These are phyloP conservation scores for Drosophila falleni DNA, from an alignment of 2,888 invertebrate species.

Conservation along the genomic window DNA sequence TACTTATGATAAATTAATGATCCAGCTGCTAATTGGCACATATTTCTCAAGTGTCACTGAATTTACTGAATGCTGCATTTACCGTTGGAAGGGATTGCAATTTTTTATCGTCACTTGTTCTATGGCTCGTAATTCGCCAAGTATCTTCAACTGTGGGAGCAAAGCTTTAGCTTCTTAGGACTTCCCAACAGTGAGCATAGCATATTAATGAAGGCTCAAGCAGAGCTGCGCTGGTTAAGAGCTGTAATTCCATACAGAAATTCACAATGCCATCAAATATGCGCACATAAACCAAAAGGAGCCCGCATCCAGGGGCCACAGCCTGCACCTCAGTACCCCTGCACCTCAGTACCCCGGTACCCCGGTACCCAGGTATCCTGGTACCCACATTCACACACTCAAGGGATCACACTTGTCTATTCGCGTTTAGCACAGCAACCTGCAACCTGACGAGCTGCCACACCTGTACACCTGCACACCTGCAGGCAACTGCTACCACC, in stretches of 20 bases:
- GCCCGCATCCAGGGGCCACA: slow-evolving; percentile 23
- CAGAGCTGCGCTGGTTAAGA: slow-evolving; percentile 30
- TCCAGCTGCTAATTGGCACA: slow-evolving; percentile 34
- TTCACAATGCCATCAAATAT: slow-evolving; percentile 56
- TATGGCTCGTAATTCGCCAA: slow-evolving; percentile 7
- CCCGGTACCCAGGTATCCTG: background rate
- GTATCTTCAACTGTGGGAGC: background rate
- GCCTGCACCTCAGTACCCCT: too few relatives aligned
- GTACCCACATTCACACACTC: slow-evolving; percentile 14
- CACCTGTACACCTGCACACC: slow-evolving; percentile 12
- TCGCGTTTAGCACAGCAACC: slow-evolving; percentile 65
- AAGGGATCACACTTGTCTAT: slow-evolving; percentile 77
- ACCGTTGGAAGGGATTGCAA: slow-evolving; percentile 29
- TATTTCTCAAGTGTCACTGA: slow-evolving; percentile 8
- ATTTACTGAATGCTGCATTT: background rate
- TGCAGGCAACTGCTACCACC: slow-evolving; percentile 36
- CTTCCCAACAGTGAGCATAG: slow-evolving; percentile 12
- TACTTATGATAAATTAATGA: slow-evolving; percentile 2
- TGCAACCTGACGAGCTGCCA: slow-evolving; percentile 54
- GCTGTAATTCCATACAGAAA: slow-evolving; percentile 51
- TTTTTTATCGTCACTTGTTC: slow-evolving; percentile 31
- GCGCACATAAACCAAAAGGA: slow-evolving; percentile 54
- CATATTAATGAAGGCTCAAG: slow-evolving; percentile 46
- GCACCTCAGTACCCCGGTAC: too few relatives aligned
- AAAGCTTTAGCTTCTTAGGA: slow-evolving; percentile 4